Evolutionary conservation across 1,140 invertebrate species (phyloP), one percentile per base, ranked within the genome.

Genomic region (Drosophila fuyamai): DNA sequence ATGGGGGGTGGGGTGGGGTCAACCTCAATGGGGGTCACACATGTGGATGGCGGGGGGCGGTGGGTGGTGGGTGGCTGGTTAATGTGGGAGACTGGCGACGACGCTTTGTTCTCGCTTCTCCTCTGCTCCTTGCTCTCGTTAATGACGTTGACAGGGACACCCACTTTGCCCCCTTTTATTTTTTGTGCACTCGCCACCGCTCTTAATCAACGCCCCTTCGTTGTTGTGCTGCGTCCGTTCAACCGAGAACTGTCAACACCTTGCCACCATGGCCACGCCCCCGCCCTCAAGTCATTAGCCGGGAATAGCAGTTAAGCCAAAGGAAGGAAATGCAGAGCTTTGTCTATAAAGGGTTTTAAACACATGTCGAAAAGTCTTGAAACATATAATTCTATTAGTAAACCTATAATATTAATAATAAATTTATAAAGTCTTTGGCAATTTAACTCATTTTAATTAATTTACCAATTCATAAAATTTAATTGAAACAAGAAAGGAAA

Each of bases 131-230:
- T 32, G 47, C 56, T 46, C 60, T 81, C 63, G 77, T 90, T 90
- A 90, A 91, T 90, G 90, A 86, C 90, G 70, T 91, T 91, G 79
- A 91, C 89, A 91, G 81, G 67, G 32, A 47, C 14, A 32, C 56
- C 44, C 18, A 29, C 44, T 27, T 23, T 9, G 5, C 27, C 29
- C 56, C 40, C n/a, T 41, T 41, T 65, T 67, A 51, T 47, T 47
- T 38, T 48, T 61, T 65, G 36, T 67, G 65, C 60, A 67, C 65
- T 57, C 27, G 36, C 10, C 27, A 7, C 40, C n/a, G 35, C 54
- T 63, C 72, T 75, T 75, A 75, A 75, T 75, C 72, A 75, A 75
- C 58, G 71, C 70, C 58, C 50, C 70, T 41, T 32, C 46, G 16
- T 16, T 68, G 60, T 63, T 36, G 38, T 46, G 48, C 5, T 54